These are phyloP conservation scores for Pandemis heparana DNA, from an alignment of 2,888 invertebrate genomes.

Conservation along the genomic window DNA sequence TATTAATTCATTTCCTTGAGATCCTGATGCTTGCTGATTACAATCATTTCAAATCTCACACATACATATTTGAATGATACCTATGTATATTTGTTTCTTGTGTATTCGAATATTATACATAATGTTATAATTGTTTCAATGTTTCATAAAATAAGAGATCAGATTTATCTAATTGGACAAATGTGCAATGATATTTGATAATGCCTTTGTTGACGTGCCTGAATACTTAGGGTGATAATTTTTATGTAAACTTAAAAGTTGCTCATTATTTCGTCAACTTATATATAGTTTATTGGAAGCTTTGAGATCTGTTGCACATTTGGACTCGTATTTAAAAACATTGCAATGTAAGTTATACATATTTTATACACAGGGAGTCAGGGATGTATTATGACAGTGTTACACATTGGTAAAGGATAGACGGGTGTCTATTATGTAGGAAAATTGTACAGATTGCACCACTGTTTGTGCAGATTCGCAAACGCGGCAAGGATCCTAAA, in stretches of 20 bases:
- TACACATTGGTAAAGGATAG: not conserved
- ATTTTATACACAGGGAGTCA: not conserved
- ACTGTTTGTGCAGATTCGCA: conserved; percentile 84
- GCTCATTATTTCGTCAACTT: not conserved
- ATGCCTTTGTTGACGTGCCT: not conserved
- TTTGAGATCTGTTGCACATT: not conserved
- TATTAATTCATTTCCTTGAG: conserved; percentile 1
- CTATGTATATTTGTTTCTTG: not conserved
- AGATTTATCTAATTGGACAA: not conserved
- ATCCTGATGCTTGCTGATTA: conserved; percentile 18
- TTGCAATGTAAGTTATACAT: too few species aligned
- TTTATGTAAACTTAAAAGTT: not conserved
- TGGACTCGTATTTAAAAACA: too few species aligned
- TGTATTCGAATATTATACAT: not conserved
- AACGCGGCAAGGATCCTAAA: conserved; percentile 89
- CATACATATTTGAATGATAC: not conserved
- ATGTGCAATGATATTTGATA: not conserved
- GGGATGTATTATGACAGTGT: not conserved
- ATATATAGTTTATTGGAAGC: not conserved
- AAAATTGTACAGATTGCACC: conserved; percentile 32
- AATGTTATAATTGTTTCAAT: not conserved
- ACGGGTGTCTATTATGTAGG: not conserved
- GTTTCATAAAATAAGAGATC: not conserved
- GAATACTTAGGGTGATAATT: not conserved
- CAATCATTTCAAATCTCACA: conserved; percentile 7